phyloP scores from a whole-genome alignment of 2,113 vertebrate species.

The Xiphorhynchus elegans region DNA sequence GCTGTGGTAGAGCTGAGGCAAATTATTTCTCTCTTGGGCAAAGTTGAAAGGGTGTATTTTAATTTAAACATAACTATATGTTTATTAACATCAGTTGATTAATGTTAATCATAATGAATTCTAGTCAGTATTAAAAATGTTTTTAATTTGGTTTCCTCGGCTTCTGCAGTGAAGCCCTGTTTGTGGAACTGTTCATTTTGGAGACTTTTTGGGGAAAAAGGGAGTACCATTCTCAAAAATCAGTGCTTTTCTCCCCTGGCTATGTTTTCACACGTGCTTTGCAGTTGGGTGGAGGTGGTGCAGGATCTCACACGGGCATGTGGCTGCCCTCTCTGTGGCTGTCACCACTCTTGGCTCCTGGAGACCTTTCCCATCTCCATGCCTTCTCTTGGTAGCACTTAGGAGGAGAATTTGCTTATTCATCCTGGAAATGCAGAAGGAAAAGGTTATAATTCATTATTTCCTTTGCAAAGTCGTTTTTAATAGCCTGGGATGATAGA shows the following conservation, averaged over 20 bases:
- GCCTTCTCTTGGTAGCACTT: not conserved
- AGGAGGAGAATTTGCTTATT: not conserved
- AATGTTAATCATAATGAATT: not conserved
- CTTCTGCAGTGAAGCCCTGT: not conserved
- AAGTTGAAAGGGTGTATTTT: not conserved
- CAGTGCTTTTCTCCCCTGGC: not conserved
- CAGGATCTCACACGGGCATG: not conserved
- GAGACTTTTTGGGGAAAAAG: not conserved
- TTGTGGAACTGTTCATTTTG: not conserved
- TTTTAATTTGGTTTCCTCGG: not conserved
- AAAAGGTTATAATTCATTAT: not conserved
- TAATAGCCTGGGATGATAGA: rapidly evolving
- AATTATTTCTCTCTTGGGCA: not conserved
- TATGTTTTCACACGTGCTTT: rapidly evolving
- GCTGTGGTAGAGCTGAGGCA: not conserved
- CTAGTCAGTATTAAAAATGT: not conserved
- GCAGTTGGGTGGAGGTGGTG: not conserved
- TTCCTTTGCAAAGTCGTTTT: conserved; percentile 2
- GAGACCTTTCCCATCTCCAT: not conserved
- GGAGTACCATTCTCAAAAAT: not conserved
- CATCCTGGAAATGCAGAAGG: not conserved
- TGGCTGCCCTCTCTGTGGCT: not conserved
- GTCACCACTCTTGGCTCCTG: rapidly evolving
- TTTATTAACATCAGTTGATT: too few relatives aligned
- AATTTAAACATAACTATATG: not conserved